Conservation (phyloP, 2,113 vertebrate species). For the Hyaena hyaena region DNA sequence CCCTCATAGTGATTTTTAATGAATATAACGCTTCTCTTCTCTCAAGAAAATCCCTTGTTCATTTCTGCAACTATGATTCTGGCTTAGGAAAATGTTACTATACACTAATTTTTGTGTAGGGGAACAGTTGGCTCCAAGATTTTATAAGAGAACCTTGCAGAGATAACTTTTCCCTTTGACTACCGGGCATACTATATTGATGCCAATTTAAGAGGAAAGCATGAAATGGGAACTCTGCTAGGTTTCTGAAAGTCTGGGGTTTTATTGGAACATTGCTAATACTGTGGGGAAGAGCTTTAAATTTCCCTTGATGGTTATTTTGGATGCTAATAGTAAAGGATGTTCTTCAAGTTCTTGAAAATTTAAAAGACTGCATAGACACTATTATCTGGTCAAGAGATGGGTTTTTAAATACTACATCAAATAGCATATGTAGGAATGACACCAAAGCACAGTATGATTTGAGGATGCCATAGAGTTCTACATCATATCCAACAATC, state of each 20-base stretch:
- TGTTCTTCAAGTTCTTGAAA: background rate
- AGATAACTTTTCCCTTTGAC: background rate
- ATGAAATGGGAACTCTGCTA: background rate
- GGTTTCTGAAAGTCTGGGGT: background rate
- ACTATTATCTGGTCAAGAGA: background rate
- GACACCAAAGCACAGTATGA: background rate
- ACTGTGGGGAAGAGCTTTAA: background rate
- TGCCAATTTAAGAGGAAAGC: background rate
- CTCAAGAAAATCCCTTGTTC: background rate
- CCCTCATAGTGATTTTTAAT: background rate
- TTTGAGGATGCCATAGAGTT: background rate
- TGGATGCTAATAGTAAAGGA: background rate
- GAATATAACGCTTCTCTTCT: background rate
- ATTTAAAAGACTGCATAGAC: background rate
- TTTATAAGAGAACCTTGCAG: background rate
- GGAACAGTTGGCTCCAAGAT: background rate
- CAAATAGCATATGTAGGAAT: background rate
- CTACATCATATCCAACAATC: background rate
- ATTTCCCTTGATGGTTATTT: background rate
- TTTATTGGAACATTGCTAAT: background rate
- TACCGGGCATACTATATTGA: background rate
- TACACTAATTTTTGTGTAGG: background rate
- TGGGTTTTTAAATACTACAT: background rate
- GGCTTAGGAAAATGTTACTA: background rate
- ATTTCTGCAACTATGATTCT: background rate